Base-by-base conservation (phyloP, 2,888 invertebrate genomes). In the Dryobota labecula region DNA sequence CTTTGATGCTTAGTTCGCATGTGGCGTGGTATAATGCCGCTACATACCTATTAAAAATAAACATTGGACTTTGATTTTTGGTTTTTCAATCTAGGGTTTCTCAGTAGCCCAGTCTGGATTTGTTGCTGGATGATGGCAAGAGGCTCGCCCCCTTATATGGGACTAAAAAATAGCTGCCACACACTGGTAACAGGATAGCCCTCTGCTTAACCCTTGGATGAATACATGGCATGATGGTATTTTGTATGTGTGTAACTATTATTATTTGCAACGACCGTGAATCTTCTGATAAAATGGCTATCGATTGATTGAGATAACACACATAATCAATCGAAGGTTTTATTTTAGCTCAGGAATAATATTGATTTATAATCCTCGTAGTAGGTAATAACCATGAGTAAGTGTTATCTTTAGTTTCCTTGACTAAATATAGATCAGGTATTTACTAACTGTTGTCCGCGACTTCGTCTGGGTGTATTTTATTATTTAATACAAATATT, bases 291-390 rank as follows among this genome's bases (percentile, higher is more conserved):
- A 60, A 20, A 43, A 7, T 24, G 43, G 2, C 7, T 41, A 73
- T 64, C 30, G 24, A 49, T 43, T 57, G 27, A 64, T 64, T 64
- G 15, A 73, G 57, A 73, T 64, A 73, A 30, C 27, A 41, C 5
- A 41, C 7, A 20, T 2, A 41, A 36, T 43, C 27, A 27, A 47
- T n/a, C 18, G 33, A 57, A 73, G 56, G 41, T 62, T 54, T 41
- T 9, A 33, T 47, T 61, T 53, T 61, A 38, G 45, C 71, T 36
- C n/a, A 6, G 30, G 45, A 24, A 61, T 8, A 11, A 47, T 56
- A n/a, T 30, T 2, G 54, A 63, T 72, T 13, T 13, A 6, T 41
- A 47, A 72, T 61, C 47, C n/a, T 7, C 49, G 1, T 27, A n/a
- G 30, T 13, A 47, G 33, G 24, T 15, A 15, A 33, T 33, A 27